These are phyloP conservation scores for Sturnira hondurensis DNA, from an alignment of 2,113 vertebrate species.

Conservation along the genomic window DNA sequence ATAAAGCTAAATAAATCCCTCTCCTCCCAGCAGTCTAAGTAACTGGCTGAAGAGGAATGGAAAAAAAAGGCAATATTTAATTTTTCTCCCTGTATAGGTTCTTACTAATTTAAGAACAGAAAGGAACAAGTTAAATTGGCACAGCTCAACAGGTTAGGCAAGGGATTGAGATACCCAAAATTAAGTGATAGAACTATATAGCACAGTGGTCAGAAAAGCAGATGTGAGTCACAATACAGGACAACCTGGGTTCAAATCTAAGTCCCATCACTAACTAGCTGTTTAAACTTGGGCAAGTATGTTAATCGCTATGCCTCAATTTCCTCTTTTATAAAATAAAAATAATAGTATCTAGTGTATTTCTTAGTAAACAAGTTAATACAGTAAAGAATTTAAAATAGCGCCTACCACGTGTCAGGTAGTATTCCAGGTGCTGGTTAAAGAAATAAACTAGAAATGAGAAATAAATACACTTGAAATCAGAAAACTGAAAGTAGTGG, in stretches of 20 bases:
- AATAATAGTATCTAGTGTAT: background rate
- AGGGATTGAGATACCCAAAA: background rate
- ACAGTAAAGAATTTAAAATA: background rate
- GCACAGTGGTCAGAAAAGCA: background rate
- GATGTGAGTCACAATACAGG: background rate
- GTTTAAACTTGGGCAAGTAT: background rate
- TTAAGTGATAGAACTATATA: background rate
- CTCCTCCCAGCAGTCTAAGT: background rate
- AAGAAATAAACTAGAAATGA: conserved; percentile 3
- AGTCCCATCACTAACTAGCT: background rate
- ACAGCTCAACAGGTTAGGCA: background rate
- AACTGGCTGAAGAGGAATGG: background rate
- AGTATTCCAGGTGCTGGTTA: background rate
- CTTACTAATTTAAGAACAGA: background rate
- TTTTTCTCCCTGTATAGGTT: background rate
- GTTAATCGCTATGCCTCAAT: background rate
- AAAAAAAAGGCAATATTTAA: background rate
- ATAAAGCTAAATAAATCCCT: conserved; percentile 16
- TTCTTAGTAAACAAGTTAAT: background rate
- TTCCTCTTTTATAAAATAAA: background rate
- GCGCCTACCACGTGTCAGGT: background rate
- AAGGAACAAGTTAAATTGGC: background rate
- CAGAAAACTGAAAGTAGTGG: background rate
- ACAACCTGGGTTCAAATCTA: background rate
- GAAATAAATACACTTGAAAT: background rate